Evolutionary conservation across 37 sponge, comb jelly and placozoan species (phyloP).

Genomic region (Crambe crambe): DNA sequence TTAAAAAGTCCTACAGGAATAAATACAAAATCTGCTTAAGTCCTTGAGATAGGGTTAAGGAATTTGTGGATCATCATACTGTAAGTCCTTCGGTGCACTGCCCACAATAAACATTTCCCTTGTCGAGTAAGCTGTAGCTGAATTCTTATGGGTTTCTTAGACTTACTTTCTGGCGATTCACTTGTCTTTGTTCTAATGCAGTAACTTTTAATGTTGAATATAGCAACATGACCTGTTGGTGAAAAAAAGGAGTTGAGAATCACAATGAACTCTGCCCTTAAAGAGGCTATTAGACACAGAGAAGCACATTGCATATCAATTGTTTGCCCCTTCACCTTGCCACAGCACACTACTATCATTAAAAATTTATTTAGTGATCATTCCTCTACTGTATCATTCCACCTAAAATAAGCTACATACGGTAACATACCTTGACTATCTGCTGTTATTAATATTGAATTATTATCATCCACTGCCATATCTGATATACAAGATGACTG

Average conservation of each 20-base stretch:
- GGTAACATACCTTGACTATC: slow-evolving; percentile 49
- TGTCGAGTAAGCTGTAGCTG: too few species aligned
- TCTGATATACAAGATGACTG: slow-evolving; percentile 25
- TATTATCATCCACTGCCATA: slow-evolving; percentile 19
- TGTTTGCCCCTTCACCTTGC: too few species aligned
- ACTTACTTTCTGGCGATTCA: slow-evolving; percentile 35
- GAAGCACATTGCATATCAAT: too few species aligned
- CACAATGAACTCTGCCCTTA: too few species aligned
- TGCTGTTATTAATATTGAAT: slow-evolving; percentile 36
- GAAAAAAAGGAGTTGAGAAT: background rate
- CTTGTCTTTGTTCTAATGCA: slow-evolving; percentile 6
- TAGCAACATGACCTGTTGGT: background rate
- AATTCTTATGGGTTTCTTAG: too few species aligned
- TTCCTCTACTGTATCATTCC: too few species aligned
- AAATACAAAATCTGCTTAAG: too few species aligned
- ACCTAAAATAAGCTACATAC: too few species aligned
- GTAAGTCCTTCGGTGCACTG: background rate
- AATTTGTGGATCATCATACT: background rate
- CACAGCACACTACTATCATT: too few species aligned
- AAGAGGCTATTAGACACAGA: too few species aligned
- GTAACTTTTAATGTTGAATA: slow-evolving; percentile 53
- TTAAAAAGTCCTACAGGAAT: slow-evolving; percentile 9
- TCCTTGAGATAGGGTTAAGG: background rate
- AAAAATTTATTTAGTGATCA: too few species aligned
- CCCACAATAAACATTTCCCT: too few species aligned